phyloP scores from a whole-genome alignment of 2,888 invertebrate species.

The Metallyticus violacea region DNA sequence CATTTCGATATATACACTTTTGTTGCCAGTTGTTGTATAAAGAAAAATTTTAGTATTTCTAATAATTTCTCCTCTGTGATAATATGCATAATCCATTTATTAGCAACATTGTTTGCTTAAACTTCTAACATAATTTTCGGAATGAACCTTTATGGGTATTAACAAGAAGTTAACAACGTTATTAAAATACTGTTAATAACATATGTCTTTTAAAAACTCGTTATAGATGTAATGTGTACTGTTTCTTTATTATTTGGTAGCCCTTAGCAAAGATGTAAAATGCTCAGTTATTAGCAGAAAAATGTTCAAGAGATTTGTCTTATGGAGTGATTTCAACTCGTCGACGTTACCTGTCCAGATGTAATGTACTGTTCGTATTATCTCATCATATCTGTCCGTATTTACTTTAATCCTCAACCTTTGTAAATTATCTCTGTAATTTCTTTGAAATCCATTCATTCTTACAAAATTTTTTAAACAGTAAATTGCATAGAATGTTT shows the following conservation, averaged over 20 bases:
- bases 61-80: background rate
- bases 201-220: background rate
- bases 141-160: background rate
- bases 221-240: background rate
- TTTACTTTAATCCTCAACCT: background rate
- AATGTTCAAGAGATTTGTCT: background rate
- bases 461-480: background rate
- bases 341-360: background rate
- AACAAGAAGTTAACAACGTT: background rate
- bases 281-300: background rate
- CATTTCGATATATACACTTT: background rate
- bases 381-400: background rate
- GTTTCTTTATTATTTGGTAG: background rate
- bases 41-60: background rate
- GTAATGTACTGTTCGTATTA: background rate
- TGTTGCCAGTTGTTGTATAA: background rate
- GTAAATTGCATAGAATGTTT: background rate
- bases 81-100: background rate
- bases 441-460: background rate
- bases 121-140: background rate
- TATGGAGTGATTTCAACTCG: background rate
- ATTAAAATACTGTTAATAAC: background rate
- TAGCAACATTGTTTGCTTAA: background rate
- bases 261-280: background rate
- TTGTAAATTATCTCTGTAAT: conserved; percentile 2